Conservation (phyloP, 2,113 vertebrate genomes). For the Fulmarus glacialis region DNA sequence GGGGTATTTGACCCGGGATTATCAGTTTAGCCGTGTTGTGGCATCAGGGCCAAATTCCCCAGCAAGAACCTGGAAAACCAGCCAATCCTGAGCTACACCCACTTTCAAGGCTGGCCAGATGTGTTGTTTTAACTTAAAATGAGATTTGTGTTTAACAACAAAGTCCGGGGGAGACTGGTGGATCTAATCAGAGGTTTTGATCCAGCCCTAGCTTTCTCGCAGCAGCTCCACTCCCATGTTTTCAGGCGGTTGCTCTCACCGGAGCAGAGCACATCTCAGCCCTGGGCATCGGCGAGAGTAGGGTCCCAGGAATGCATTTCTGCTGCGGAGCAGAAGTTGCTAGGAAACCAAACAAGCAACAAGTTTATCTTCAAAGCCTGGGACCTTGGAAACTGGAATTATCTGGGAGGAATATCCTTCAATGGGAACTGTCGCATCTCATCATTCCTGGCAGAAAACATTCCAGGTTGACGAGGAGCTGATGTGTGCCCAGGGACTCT, state of each 20-base stretch:
- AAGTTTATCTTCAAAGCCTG: conserved; percentile 64
- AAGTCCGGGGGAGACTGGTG: neutral
- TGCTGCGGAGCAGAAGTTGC: neutral
- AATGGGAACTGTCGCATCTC: neutral
- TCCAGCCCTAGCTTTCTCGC: neutral
- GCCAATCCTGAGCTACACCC: neutral
- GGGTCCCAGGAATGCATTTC: conserved; percentile 52
- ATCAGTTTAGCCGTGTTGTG: neutral
- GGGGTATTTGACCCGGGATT: neutral
- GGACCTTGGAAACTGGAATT: conserved; percentile 59
- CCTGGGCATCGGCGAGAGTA: neutral
- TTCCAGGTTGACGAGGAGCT: neutral
- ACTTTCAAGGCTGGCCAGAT: neutral
- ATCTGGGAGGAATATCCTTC: conserved; percentile 47
- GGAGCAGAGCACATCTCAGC: neutral
- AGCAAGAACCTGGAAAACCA: neutral
- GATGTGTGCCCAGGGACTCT: neutral
- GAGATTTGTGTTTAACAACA: neutral
- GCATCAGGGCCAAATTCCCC: neutral
- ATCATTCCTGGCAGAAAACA: conserved; percentile 12
- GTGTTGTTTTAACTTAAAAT: neutral
- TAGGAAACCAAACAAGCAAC: conserved; percentile 68
- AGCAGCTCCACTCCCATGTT: neutral
- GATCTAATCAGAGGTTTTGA: neutral
- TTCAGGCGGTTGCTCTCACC: neutral